phyloP scores from a whole-genome alignment of 2,113 vertebrate genomes.

The Chloropsis hardwickii region DNA sequence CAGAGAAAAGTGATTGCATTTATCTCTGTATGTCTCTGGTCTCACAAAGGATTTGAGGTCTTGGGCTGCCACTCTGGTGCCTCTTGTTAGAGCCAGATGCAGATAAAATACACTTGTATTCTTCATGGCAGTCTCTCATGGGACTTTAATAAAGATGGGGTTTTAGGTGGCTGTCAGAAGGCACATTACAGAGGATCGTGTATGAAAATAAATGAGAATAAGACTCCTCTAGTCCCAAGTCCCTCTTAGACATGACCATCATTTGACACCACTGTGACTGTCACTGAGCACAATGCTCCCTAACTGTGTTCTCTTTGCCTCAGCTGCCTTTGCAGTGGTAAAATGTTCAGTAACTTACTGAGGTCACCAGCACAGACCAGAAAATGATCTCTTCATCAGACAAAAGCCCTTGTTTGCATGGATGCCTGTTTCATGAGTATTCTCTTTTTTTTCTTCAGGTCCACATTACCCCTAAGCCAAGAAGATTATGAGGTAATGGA shows the following conservation, averaged over 20 bases:
- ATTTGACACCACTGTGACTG: background rate
- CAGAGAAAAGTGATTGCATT: background rate
- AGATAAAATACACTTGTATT: background rate
- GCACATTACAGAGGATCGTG: background rate
- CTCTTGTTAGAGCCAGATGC: background rate
- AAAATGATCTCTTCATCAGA: background rate
- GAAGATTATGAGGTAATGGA: conserved; percentile 86
- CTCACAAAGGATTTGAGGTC: background rate
- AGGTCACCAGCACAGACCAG: background rate
- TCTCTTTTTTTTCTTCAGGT: conserved; percentile 74
- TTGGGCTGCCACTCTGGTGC: background rate
- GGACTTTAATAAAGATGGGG: background rate
- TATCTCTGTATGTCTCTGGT: background rate
- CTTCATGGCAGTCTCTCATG: background rate
- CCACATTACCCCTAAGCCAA: conserved; percentile 84
- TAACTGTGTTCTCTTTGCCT: background rate
- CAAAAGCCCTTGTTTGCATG: background rate
- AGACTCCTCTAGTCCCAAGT: background rate
- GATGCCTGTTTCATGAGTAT: background rate
- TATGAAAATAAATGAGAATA: background rate
- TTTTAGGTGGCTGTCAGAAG: background rate
- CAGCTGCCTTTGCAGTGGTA: background rate
- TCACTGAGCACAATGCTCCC: background rate
- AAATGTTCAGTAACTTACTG: background rate
- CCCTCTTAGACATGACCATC: background rate